Evolutionary conservation across 1,140 invertebrate genomes (phyloP).

Genomic region (Glossosoma conforme): DNA sequence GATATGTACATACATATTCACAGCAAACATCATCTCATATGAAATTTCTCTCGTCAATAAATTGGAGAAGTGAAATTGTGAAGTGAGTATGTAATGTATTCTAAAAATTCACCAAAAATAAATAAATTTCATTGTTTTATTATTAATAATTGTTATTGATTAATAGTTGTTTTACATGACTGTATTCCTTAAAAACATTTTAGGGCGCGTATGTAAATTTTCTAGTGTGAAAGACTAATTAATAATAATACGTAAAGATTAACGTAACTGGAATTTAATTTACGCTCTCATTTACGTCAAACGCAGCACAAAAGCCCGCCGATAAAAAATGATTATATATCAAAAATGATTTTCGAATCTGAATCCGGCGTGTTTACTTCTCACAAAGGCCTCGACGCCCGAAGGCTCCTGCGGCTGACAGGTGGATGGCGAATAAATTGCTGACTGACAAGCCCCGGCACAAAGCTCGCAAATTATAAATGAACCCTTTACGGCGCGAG

Average conservation of each 20-base stretch:
- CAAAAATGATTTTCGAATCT: not conserved
- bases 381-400: not conserved
- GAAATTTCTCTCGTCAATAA: too few species aligned
- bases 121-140: too few species aligned
- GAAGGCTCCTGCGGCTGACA: slow-evolving; percentile 5
- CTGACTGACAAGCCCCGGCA: slow-evolving; percentile 7
- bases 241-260: not conserved
- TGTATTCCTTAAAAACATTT: too few species aligned
- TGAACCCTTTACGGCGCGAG: slow-evolving; percentile 7
- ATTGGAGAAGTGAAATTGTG: too few species aligned
- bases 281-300: not conserved
- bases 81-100: too few species aligned
- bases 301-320: not conserved
- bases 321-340: not conserved
- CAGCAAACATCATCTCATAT: too few species aligned
- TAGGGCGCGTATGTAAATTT: too few species aligned
- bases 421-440: slow-evolving; percentile 12
- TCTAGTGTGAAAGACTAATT: not conserved
- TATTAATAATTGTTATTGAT: too few species aligned
- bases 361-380: not conserved
- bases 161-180: too few species aligned
- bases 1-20: too few species aligned
- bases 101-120: too few species aligned
- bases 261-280: not conserved
- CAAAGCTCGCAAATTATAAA: slow-evolving; percentile 16